Base-by-base conservation (phyloP, 2,888 invertebrate genomes). In the Ormyrus nitidulus region DNA sequence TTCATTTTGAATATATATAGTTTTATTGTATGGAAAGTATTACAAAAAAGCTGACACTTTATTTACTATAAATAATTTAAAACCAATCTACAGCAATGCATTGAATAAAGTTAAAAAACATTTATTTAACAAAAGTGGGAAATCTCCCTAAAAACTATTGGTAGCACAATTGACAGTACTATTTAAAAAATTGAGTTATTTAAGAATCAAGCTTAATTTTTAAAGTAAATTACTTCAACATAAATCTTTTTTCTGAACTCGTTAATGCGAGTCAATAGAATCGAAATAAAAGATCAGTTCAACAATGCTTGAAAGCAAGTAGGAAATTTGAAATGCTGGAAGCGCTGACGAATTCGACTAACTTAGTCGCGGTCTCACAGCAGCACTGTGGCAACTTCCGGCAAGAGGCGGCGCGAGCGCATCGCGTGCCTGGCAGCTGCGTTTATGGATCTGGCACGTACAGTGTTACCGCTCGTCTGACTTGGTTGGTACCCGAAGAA, bases 401-500 rank as follows among this genome's bases (percentile, higher is more conserved):
- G 69, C 34, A 64, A 77, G 76, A 61, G 54, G 56, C n/a, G 5
- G 48, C 51, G 9, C 8, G 0, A 58, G 5, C 46, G 64, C 46
- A 64, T 48, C 5, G 46, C 11, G 46, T 10, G 34, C 19, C 9
- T 34, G 8, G 34, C 34, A 34, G 34, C 34, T 34, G 34, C 34
- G 34, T 72, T 72, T 76, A 76, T 76, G 69, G 76, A 76, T 76
- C 62, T 54, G 13, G 61, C 10, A 34, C 49, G 46, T 6, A 48
- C 34, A 6, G 46, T 19, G 6, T 7, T 53, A 3, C 51, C 7
- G 51, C 34, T 34, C 61, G 61, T 34, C 53, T 72, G 71, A 77
- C 77, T 77, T 62, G 59, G 56, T 69, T 56, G 34, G 66, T 72
- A 10, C 10, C 3, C 49, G 11, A 9, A 56, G 10, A 34, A 56